Percentiles rank a stretch among this genome's conserved stretches.
Conservation (phyloP, 2,888 invertebrate species). For the Andrena praecox region DNA sequence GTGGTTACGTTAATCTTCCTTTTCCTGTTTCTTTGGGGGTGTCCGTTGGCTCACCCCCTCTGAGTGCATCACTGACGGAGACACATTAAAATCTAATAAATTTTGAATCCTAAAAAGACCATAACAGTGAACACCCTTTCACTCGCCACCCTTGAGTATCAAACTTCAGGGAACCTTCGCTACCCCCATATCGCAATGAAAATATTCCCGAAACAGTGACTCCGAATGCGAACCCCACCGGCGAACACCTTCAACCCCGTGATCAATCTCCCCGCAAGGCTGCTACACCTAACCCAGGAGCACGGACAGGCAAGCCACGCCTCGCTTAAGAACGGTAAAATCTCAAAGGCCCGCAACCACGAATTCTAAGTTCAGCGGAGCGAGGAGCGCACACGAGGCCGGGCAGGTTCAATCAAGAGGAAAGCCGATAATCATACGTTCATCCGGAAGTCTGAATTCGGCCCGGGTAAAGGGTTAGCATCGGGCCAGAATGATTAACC, state of each 20-base stretch:
- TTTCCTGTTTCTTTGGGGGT: no score
- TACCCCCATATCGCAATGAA: neutral
- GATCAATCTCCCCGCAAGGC: neutral
- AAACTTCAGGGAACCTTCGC: neutral
- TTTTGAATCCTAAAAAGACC: no score
- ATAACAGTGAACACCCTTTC: no score
- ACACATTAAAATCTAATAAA: no score
- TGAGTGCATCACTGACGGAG: no score
- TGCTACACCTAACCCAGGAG: constrained; percentile 16
- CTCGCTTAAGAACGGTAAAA: constrained; percentile 34
- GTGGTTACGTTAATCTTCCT: no score
- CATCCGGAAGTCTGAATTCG: constrained; percentile 55
- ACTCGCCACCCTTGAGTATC: neutral
- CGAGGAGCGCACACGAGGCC: constrained; percentile 1
- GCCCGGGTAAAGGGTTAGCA: constrained; percentile 50
- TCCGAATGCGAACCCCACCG: neutral
- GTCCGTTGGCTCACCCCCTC: no score
- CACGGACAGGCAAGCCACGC: constrained; percentile 16
- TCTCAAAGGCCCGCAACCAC: constrained; percentile 15
- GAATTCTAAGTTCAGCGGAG: constrained; percentile 26
- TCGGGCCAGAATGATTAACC: constrained; percentile 53
- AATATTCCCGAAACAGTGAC: neutral
- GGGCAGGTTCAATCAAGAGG: constrained; percentile 20
- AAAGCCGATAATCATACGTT: constrained; percentile 52
- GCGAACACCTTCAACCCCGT: constrained; percentile 1